phyloP scores from a whole-genome alignment of 2,113 vertebrate species.

The Chrysochloris asiatica region DNA sequence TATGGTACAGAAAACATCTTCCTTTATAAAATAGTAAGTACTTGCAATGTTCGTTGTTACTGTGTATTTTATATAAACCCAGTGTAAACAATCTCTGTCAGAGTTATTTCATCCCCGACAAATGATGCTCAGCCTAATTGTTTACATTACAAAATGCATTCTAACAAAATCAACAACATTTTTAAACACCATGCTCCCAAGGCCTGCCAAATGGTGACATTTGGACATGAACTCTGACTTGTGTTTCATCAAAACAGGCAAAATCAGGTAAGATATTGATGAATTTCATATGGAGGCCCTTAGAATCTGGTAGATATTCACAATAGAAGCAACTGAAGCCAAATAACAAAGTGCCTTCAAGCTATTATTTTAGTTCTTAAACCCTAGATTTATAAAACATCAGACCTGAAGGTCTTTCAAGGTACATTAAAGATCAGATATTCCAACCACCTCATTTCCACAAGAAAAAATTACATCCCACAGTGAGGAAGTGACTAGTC shows the following conservation, averaged over 20 bases:
- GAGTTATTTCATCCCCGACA: conserved; percentile 11
- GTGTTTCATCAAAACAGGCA: not conserved
- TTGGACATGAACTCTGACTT: not conserved
- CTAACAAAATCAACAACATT: conserved; percentile 45
- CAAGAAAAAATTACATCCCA: not conserved
- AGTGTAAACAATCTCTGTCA: not conserved
- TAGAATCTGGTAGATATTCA: conserved; percentile 39
- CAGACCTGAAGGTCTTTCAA: not conserved
- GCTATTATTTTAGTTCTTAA: not conserved
- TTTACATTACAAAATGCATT: conserved; percentile 48
- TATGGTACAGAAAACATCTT: conserved; percentile 23
- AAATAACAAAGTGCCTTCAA: not conserved
- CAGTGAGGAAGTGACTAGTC: not conserved
- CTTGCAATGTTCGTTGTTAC: not conserved
- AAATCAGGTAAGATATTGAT: conserved; percentile 13
- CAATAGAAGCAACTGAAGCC: not conserved
- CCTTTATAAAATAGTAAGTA: conserved; percentile 31
- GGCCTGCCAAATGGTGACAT: not conserved
- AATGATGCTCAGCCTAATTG: conserved; percentile 23
- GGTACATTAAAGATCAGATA: not conserved
- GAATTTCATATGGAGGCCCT: not conserved
- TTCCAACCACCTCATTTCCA: not conserved
- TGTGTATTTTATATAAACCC: conserved; percentile 30
- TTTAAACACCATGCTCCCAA: conserved; percentile 12
- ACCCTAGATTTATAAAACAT: not conserved